Percentiles rank a stretch among this genome's conserved stretches.
Conservation (phyloP, 2,888 invertebrate genomes). For the Buathra laborator region DNA sequence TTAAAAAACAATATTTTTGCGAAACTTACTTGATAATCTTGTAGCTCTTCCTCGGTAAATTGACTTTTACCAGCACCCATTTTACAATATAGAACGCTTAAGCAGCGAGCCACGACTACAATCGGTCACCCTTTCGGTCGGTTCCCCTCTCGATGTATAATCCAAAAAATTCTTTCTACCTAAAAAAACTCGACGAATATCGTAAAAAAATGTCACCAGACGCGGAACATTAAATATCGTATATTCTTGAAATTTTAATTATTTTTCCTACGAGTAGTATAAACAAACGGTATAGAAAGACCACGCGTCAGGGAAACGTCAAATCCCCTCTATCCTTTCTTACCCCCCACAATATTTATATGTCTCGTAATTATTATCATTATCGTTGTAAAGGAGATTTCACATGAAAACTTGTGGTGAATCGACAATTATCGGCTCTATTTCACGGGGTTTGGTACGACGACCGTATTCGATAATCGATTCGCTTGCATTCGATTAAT, state of each 20-base stretch:
- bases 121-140: slow-evolving; percentile 47
- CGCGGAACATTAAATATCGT: background rate
- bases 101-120: slow-evolving; percentile 55
- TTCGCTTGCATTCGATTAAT: background rate
- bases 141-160: slow-evolving; percentile 15
- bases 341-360: background rate
- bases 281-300: background rate
- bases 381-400: background rate
- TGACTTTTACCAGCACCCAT: slow-evolving; percentile 95
- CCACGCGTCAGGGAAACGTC: slow-evolving; percentile 19
- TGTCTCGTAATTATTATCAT: background rate
- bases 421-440: background rate
- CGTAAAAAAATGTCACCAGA: background rate
- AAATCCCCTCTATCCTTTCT: slow-evolving; percentile 3
- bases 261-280: background rate
- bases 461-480: background rate
- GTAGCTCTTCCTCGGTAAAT: slow-evolving; percentile 94
- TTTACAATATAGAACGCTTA: slow-evolving; percentile 69
- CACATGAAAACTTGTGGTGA: background rate
- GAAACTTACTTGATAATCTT: slow-evolving; percentile 93
- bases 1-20: background rate
- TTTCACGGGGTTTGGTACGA: background rate
- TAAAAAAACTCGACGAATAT: background rate
- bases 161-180: slow-evolving; percentile 4
- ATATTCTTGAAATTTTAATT: background rate